Evolutionary conservation across 1,140 invertebrate genomes (phyloP).

Genomic region (Vanessa atalanta): DNA sequence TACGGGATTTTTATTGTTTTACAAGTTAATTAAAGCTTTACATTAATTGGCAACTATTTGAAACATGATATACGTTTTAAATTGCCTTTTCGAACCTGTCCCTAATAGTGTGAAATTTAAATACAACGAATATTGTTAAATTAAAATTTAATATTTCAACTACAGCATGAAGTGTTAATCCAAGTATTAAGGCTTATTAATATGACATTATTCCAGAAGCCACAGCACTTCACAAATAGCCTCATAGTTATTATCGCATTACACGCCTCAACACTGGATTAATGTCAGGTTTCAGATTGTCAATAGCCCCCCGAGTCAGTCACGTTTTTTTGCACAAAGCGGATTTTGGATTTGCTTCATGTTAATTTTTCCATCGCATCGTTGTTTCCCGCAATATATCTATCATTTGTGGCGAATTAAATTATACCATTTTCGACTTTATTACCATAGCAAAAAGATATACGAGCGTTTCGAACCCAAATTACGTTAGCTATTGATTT

Average conservation of each 20-base stretch:
- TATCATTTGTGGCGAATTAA: constrained; percentile 16
- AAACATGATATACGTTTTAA: not conserved
- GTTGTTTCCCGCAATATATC: constrained; percentile 17
- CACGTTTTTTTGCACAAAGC: constrained; percentile 39
- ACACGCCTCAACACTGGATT: constrained; percentile 29
- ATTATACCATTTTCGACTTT: constrained; percentile 31
- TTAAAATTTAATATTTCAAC: constrained; percentile 6
- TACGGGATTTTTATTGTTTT: not conserved
- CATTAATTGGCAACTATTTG: not conserved
- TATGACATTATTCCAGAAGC: constrained; percentile 29
- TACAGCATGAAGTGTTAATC: constrained; percentile 2
- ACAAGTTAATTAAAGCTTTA: not conserved
- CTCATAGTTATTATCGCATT: constrained; percentile 33
- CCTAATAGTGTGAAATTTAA: not conserved
- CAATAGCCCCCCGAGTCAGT: constrained; percentile 34
- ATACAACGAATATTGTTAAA: not conserved
- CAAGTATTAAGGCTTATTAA: constrained; percentile 17
- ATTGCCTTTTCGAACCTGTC: not conserved
- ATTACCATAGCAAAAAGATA: constrained; percentile 33
- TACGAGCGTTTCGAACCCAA: constrained; percentile 18
- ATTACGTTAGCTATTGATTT: constrained; percentile 41
- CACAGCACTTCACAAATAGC: constrained; percentile 17
- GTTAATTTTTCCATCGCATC: constrained; percentile 38
- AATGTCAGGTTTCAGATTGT: constrained; percentile 37
- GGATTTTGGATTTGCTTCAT: constrained; percentile 42